phyloP scores from a whole-genome alignment of 2,888 invertebrate species.

The Osedax frankpressi region DNA sequence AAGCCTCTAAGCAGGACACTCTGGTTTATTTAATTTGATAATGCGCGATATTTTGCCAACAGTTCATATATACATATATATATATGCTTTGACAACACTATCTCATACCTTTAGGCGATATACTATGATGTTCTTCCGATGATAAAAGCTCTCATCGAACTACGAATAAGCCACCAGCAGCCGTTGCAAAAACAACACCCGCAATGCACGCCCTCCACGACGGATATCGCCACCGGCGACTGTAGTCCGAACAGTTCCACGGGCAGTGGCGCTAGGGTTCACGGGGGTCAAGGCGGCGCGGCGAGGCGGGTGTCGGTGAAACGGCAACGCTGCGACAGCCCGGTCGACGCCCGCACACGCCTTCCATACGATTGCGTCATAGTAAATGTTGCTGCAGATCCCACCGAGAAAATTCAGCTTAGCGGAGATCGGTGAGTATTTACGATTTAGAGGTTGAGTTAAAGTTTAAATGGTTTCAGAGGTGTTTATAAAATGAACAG shows the following conservation, averaged over 20 bases:
- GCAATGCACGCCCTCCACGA: not conserved
- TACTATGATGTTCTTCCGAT: not conserved
- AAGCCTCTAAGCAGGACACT: no score
- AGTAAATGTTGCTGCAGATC: not conserved
- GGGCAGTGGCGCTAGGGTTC: not conserved
- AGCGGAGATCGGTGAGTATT: not conserved
- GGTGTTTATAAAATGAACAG: no score
- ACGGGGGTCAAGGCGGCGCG: not conserved
- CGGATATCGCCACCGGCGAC: not conserved
- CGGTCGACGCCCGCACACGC: not conserved
- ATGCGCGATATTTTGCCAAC: no score
- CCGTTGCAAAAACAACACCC: not conserved
- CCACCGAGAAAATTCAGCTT: not conserved
- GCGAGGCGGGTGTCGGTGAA: not conserved
- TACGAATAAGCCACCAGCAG: no score
- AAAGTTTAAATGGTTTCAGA: no score
- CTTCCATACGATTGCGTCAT: not conserved
- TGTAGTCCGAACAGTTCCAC: not conserved
- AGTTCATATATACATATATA: no score
- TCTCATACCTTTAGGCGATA: not conserved
- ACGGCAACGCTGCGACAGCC: not conserved
- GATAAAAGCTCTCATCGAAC: not conserved
- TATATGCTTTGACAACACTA: no score
- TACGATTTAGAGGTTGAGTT: no score
- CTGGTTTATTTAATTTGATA: no score